A percentile compares a stretch with the other conserved stretches of the same genome.
These are phyloP conservation scores for Callaeas wilsoni DNA, from an alignment of 2,113 vertebrate species.

Conservation along the genomic window DNA sequence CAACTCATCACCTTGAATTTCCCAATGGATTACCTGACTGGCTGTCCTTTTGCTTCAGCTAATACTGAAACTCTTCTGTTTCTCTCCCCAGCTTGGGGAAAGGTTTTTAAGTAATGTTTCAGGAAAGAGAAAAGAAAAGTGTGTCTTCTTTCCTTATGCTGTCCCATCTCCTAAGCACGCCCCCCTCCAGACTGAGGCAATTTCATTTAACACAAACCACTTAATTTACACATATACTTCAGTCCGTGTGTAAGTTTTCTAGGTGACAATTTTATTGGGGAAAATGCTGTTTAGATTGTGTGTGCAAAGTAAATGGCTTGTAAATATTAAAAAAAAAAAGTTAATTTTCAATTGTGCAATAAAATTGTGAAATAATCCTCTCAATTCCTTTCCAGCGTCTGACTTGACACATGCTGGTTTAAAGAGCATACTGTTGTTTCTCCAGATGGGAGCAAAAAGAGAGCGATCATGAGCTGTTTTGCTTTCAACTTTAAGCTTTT, in stretches of 20 bases:
- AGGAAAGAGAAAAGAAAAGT: neutral
- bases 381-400: neutral
- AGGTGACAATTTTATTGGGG: neutral
- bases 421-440: neutral
- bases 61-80: neutral
- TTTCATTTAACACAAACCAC: neutral
- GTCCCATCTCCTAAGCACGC: neutral
- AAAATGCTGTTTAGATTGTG: slow-evolving; percentile 23
- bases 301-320: slow-evolving; percentile 33
- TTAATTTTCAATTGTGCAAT: slow-evolving; percentile 56
- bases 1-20: neutral
- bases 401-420: neutral
- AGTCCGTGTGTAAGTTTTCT: slow-evolving; percentile 16
- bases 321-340: slow-evolving; percentile 4
- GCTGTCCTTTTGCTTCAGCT: neutral
- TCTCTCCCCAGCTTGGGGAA: neutral
- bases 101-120: neutral
- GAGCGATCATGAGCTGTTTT: neutral
- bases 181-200: neutral
- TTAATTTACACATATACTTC: slow-evolving; percentile 10
- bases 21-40: neutral
- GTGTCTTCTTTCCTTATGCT: neutral
- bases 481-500: neutral
- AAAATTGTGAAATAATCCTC: slow-evolving; percentile 57
- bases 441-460: neutral